A percentile compares a stretch with the other conserved stretches of the same genome.
Conservation (phyloP, 1,140 invertebrate genomes). For the Telenomus remus region DNA sequence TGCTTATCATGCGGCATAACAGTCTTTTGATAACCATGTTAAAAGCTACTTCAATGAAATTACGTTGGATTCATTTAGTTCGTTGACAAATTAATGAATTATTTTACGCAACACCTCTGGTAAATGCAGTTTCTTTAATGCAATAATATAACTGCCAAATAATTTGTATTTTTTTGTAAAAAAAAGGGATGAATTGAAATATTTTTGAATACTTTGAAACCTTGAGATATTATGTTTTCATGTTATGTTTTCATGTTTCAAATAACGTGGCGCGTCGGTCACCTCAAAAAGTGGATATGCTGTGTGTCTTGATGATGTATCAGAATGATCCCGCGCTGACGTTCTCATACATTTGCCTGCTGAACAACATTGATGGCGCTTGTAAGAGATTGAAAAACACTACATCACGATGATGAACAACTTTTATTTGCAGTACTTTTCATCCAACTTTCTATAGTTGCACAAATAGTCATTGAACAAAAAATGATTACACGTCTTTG, state of each 20-base stretch:
- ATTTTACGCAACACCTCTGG: too few relatives aligned
- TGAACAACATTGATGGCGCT: neutral
- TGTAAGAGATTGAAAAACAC: neutral
- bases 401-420: slow-evolving; percentile 5
- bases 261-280: slow-evolving; percentile 17
- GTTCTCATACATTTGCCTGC: slow-evolving; percentile 1
- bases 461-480: too few relatives aligned
- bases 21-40: neutral
- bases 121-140: too few relatives aligned
- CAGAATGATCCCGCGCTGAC: neutral
- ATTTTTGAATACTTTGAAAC: too few relatives aligned
- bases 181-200: too few relatives aligned
- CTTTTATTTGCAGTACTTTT: neutral
- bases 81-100: too few relatives aligned
- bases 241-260: slow-evolving; percentile 32
- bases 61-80: too few relatives aligned
- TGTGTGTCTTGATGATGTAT: slow-evolving; percentile 14
- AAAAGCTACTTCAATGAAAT: too few relatives aligned
- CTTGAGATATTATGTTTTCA: too few relatives aligned
- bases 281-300: slow-evolving; percentile 13
- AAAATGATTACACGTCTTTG: too few relatives aligned
- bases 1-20: neutral
- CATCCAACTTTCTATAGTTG: neutral
- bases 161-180: too few relatives aligned
- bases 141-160: too few relatives aligned